Base-by-base conservation (phyloP, 35 echinoderm and acorn worm species). In the Holothuria glaberrima region DNA sequence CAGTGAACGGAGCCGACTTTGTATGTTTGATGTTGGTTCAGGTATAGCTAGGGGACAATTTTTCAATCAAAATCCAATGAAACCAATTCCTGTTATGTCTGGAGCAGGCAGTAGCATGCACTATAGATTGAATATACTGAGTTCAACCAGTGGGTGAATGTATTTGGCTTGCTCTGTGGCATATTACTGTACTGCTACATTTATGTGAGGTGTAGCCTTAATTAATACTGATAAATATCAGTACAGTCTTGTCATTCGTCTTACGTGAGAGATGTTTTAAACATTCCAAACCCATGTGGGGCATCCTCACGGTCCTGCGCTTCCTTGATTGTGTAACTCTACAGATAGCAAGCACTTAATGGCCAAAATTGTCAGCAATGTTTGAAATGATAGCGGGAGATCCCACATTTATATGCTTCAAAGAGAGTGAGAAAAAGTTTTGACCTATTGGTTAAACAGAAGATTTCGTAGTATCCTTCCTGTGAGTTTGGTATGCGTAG, bases 351-450 rank as follows among this genome's bases (percentile, higher is more conserved):
- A 78, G 38, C 21, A 78, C 38, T 78, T 78, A 78, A 78, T 78
- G 74, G 50, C 38, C 38, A 78, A 78, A 78, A 78, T 78, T 78
- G 74, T 25, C 74, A 78, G 74, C 74, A 78, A 78, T 78, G 74
- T 78, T 78, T 78, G 74, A 78, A 24, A 78, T 78, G 44, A 78
- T 78, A 78, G 74, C 74, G 74, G 74, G 74, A 78, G 74, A 48
- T 48, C n/a, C 74, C 74, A 78, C 74, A 48, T 48, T 78, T 48
- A 4, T 20, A 14, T 78, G 20, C 12, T 13, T 48, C 44, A 78
- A 78, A 28, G 38, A 48, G 33, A 48, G 50, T 25, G 6, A 32
- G 9, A 32, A 1, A 32, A 20, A 32, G 1, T 25, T 25, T 20
- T 48, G 50, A 33, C 44, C 38, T 48, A 14, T 78, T 21, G 74